Conservation (phyloP, 2,888 invertebrate genomes). For the Busseola fusca region DNA sequence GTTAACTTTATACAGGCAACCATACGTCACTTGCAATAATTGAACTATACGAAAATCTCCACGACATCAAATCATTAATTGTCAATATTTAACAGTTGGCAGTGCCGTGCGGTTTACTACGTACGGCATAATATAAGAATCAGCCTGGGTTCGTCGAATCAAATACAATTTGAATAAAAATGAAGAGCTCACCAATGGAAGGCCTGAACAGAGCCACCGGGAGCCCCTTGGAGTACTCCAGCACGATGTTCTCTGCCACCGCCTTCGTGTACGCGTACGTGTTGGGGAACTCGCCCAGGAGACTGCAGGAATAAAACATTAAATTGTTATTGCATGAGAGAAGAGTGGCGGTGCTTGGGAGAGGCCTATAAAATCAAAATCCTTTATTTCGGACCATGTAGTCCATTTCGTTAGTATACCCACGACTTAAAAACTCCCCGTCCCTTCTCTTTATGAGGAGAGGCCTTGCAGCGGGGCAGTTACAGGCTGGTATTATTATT, state of each 20-base stretch:
- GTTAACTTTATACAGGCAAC: neutral
- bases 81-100: neutral
- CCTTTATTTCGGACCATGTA: too few species aligned
- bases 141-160: neutral
- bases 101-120: neutral
- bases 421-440: too few species aligned
- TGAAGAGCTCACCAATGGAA: constrained; percentile 92
- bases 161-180: neutral
- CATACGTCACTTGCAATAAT: neutral
- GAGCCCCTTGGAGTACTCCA: constrained; percentile 91
- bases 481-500: too few species aligned
- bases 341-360: neutral
- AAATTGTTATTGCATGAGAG: neutral
- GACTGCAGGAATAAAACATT: constrained; percentile 74
- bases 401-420: too few species aligned
- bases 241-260: constrained; percentile 94
- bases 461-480: neutral
- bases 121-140: neutral
- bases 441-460: neutral
- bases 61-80: neutral
- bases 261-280: constrained; percentile 98
- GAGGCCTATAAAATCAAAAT: neutral
- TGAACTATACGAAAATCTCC: neutral
- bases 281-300: constrained; percentile 94
- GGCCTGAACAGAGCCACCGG: constrained; percentile 96